A percentile compares a stretch with the other conserved stretches of the same genome.
phyloP scores from a whole-genome alignment of 2,113 vertebrate genomes.

The Chloropsis cyanopogon region DNA sequence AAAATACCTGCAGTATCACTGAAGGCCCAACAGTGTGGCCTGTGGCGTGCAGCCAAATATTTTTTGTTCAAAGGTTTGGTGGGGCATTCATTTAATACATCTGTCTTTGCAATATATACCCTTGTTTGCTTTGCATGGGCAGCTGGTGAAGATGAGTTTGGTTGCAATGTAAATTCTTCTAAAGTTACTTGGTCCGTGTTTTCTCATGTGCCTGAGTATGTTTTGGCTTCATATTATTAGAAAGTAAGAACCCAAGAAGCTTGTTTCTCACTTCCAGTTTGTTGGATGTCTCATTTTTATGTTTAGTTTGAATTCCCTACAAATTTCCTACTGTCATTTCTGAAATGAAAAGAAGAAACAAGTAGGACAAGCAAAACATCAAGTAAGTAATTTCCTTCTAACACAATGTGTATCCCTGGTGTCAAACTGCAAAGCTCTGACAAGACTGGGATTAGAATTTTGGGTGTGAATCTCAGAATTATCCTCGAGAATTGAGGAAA shows the following conservation, averaged over 20 bases:
- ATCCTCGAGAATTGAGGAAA: not conserved
- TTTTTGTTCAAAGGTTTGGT: rapidly evolving
- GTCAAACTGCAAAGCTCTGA: not conserved
- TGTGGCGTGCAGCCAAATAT: not conserved
- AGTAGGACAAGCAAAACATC: not conserved
- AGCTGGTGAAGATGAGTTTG: not conserved
- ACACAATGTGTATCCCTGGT: not conserved
- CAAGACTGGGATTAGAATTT: not conserved
- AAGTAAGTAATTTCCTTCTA: not conserved
- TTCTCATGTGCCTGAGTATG: not conserved
- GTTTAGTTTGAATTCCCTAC: not conserved
- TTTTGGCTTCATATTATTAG: not conserved
- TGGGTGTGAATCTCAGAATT: not conserved
- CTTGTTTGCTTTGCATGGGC: not conserved
- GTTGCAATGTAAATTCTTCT: not conserved
- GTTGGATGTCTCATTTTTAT: not conserved
- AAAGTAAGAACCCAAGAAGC: not conserved
- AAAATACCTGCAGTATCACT: not conserved
- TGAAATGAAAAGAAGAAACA: not conserved
- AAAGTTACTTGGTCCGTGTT: not conserved
- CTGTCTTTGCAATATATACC: not conserved
- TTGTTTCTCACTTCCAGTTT: not conserved
- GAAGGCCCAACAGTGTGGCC: not conserved
- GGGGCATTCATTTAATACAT: not conserved
- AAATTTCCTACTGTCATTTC: not conserved